These are phyloP conservation scores for Hoplostethus mediterraneus DNA, from an alignment of 2,797 vertebrate species.

Conservation along the genomic window DNA sequence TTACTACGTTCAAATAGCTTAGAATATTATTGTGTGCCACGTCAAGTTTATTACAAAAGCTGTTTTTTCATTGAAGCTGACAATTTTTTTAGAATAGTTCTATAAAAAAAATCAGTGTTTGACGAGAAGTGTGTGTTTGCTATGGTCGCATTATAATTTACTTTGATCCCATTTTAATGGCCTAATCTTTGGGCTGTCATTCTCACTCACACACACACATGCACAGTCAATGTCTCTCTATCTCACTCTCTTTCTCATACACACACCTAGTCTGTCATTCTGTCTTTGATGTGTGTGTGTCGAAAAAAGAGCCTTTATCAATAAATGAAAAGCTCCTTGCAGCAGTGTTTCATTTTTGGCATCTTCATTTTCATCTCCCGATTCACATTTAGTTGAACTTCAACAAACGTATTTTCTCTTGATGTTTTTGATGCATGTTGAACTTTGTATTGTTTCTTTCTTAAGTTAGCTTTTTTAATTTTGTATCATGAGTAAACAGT, in stretches of 20 bases:
- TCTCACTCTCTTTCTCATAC: background rate
- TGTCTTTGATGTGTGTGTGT: conserved; percentile 45
- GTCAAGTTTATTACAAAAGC: no score
- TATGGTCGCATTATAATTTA: background rate
- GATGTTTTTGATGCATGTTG: conserved; percentile 7
- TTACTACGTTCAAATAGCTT: no score
- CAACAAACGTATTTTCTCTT: background rate
- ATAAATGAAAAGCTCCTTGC: conserved; percentile 50
- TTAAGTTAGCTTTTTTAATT: no score
- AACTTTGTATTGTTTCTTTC: background rate
- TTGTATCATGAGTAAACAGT: no score
- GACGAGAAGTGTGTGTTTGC: no score
- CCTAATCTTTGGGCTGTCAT: conserved; percentile 18
- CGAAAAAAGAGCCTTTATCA: conserved; percentile 53
- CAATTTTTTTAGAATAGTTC: no score
- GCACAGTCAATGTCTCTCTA: background rate
- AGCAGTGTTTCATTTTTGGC: conserved; percentile 31
- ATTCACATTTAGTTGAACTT: conserved; percentile 4
- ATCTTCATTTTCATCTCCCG: conserved; percentile 34
- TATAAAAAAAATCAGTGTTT: no score
- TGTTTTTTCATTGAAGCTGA: no score
- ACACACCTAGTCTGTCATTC: conserved; percentile 8
- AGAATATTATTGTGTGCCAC: no score
- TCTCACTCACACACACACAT: conserved; percentile 12
- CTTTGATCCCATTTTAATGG: conserved; percentile 33